Base-by-base conservation (phyloP, 2,797 vertebrate species). In the Amazona ochrocephala region DNA sequence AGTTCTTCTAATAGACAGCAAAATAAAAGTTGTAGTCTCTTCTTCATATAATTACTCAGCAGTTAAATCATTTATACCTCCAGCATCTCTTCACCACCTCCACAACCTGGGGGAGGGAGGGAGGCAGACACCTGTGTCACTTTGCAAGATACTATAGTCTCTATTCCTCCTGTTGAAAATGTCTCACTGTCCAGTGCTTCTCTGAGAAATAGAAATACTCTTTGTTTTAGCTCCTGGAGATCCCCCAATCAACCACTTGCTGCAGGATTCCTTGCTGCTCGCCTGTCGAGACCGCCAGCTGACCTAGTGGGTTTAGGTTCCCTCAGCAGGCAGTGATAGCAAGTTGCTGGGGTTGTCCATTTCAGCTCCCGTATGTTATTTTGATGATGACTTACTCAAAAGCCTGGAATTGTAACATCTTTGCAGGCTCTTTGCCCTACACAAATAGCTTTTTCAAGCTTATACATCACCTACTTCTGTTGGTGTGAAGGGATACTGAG, bases 1-100 rank as follows among this genome's bases (percentile, higher is more conserved):
- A 95, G 84, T 82, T 92, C 89, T 80, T 83, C 77, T 94, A 95
- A 93, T 64, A 84, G 74, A 90, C 84, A 86, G 67, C 95, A 93
- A 93, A 93, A 94, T 92, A 92, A 87, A 94, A 94, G 86, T 90
- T 44, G 2, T 24, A 34, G 84, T 94, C 94, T 65, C 72, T 84
- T 96, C 90, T 93, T 82, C 67, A 48, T 76, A 8, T 89, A 88
- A 93, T 93, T 73, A 73, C 78, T 90, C 68, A 62, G 91, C 83
- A 81, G 87, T 94, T 94, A 54, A 84, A 84, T 96, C 42, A 47
- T 90, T 88, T 68, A 30, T 70, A 84, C 76, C 91, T 95, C 84
- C 81, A 74, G 86, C 16, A 60, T 78, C 81, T 74, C 74, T 30
- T 89, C 3, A 1, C 71, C 95, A 64, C 74, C 45, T 78, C 71